These are phyloP conservation scores for Argya squamiceps DNA, from an alignment of 2,797 vertebrate genomes.

Conservation along the genomic window DNA sequence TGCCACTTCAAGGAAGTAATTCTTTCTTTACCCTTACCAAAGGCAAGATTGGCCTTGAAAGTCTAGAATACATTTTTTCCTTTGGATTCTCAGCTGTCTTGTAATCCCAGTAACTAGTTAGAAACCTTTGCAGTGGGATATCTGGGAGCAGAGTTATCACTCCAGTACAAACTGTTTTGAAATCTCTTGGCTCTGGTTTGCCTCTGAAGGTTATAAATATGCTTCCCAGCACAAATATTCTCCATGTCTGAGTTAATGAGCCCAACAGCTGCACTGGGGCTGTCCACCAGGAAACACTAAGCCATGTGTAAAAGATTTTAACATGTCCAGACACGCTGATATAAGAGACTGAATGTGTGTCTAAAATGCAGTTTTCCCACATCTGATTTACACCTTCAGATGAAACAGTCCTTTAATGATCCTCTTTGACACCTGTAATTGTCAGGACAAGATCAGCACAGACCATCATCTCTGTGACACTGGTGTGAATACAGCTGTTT, in stretches of 20 bases:
- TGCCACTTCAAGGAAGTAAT: neutral
- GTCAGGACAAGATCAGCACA: neutral
- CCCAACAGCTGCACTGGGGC: slow-evolving; percentile 15
- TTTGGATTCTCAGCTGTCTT: neutral
- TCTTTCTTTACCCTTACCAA: neutral
- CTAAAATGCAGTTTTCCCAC: neutral
- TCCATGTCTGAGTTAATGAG: slow-evolving; percentile 35
- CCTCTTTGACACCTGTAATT: neutral
- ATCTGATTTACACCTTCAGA: neutral
- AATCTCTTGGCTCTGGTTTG: neutral
- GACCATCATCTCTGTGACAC: neutral
- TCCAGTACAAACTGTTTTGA: neutral
- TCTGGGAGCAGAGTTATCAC: neutral
- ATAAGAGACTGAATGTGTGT: neutral
- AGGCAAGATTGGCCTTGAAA: neutral
- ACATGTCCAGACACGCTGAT: neutral
- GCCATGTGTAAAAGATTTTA: slow-evolving; percentile 42
- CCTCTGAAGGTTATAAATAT: slow-evolving; percentile 13
- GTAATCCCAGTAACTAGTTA: neutral
- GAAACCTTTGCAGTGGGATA: neutral
- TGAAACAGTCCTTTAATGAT: neutral
- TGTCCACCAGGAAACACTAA: slow-evolving; percentile 31
- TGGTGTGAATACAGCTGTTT: neutral
- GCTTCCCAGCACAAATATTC: slow-evolving; percentile 43
- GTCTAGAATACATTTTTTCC: neutral